Evolutionary conservation across 2,888 invertebrate genomes (phyloP).

Genomic region (Venusia cambrica): DNA sequence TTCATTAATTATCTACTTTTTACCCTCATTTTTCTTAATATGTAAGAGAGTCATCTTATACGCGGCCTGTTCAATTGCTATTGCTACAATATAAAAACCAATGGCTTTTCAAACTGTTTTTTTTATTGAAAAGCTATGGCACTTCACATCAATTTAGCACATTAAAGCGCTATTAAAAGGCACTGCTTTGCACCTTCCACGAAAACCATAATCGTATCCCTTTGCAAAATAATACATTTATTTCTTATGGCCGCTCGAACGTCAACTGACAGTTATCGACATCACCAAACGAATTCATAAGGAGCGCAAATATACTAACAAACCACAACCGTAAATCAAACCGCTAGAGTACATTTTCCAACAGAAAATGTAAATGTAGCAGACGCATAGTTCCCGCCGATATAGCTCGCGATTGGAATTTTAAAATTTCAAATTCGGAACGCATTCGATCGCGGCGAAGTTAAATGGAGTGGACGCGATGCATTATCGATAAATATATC

Average conservation of each 20-base stretch:
- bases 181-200: constrained; percentile 50
- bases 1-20: too few relatives aligned
- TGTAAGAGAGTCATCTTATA: too few relatives aligned
- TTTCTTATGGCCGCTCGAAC: constrained; percentile 53
- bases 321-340: constrained; percentile 13
- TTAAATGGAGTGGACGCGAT: constrained; percentile 74
- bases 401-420: constrained; percentile 64
- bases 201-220: constrained; percentile 56
- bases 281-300: constrained; percentile 59
- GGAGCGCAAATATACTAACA: constrained; percentile 14
- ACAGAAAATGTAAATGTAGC: constrained; percentile 41
- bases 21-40: too few relatives aligned
- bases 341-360: constrained; percentile 26
- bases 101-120: too few relatives aligned
- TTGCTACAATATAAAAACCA: too few relatives aligned
- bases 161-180: constrained; percentile 10
- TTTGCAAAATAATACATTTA: constrained; percentile 64
- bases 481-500: constrained; percentile 58
- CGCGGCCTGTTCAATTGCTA: too few relatives aligned
- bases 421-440: constrained; percentile 58
- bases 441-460: constrained; percentile 63
- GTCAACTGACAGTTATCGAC: constrained; percentile 67
- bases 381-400: constrained; percentile 57
- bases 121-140: too few relatives aligned
- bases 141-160: too few relatives aligned